A percentile compares a stretch with the other conserved stretches of the same genome.
phyloP scores from a whole-genome alignment of 2,888 invertebrate genomes.

The Pteria penguin region DNA sequence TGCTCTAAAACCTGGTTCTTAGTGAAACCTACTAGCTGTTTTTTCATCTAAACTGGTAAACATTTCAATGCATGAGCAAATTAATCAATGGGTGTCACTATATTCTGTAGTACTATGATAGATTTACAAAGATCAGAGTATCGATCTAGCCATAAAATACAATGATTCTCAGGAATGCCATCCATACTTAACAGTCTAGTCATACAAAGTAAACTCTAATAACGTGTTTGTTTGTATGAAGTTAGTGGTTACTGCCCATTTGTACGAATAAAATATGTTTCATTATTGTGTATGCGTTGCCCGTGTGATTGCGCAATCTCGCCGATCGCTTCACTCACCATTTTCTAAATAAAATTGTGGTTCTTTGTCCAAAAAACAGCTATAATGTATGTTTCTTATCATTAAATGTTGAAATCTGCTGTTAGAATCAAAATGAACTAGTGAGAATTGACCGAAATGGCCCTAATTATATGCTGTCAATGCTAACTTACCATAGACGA shows the following conservation, averaged over 20 bases:
- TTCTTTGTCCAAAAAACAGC: not conserved
- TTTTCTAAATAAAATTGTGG: not conserved
- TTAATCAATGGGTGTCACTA: no score
- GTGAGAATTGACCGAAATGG: not conserved
- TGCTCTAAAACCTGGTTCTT: no score
- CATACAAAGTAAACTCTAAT: not conserved
- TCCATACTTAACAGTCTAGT: not conserved
- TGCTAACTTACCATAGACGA: no score
- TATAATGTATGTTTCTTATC: not conserved
- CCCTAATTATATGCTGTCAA: no score
- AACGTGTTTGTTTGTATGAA: not conserved
- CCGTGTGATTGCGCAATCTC: not conserved
- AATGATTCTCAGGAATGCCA: no score
- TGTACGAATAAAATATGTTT: not conserved
- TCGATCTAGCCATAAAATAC: no score
- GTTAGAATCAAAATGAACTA: not conserved
- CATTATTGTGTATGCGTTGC: not conserved
- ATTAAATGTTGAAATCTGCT: not conserved
- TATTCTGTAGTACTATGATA: no score
- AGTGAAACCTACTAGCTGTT: no score
- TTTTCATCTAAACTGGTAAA: no score
- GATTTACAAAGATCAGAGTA: no score
- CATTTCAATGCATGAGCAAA: no score
- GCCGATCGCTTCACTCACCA: not conserved
- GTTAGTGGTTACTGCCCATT: not conserved